Evolutionary conservation across 2,113 vertebrate genomes (phyloP).

Genomic region (Etheostoma spectabile): DNA sequence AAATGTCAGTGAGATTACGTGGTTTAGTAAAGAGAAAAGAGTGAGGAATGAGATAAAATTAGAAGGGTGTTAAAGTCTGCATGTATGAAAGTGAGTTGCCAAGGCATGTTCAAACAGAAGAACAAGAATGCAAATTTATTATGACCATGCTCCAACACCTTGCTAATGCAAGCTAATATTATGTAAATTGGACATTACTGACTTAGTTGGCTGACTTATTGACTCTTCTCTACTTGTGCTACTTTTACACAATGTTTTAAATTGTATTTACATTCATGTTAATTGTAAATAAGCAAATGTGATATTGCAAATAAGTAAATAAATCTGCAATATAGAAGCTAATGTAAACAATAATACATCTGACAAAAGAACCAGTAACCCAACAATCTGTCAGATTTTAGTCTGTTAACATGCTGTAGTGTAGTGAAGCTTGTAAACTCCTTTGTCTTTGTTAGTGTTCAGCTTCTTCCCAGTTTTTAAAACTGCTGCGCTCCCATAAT

Average conservation of each 20-base stretch:
- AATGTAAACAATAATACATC: background rate
- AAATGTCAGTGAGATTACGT: no score
- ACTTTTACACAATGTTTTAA: conserved; percentile 6
- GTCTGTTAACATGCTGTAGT: background rate
- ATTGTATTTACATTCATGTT: background rate
- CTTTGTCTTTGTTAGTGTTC: conserved; percentile 7
- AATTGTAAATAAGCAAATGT: background rate
- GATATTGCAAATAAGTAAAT: background rate
- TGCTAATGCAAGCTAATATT: background rate
- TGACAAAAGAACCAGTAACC: background rate
- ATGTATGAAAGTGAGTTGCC: no score
- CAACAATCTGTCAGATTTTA: background rate
- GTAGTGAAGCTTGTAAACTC: background rate
- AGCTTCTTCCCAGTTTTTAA: conserved; percentile 13
- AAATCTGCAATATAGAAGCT: background rate
- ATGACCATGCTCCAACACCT: background rate
- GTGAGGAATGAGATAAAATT: no score
- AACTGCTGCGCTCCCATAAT: background rate
- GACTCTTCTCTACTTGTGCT: no score
- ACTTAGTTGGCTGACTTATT: background rate
- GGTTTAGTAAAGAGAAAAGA: no score
- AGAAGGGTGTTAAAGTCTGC: no score
- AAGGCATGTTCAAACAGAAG: no score
- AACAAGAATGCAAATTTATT: background rate
- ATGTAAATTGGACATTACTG: background rate